Evolutionary conservation across 2,113 vertebrate genomes (phyloP).

Genomic region (Canis aureus): DNA sequence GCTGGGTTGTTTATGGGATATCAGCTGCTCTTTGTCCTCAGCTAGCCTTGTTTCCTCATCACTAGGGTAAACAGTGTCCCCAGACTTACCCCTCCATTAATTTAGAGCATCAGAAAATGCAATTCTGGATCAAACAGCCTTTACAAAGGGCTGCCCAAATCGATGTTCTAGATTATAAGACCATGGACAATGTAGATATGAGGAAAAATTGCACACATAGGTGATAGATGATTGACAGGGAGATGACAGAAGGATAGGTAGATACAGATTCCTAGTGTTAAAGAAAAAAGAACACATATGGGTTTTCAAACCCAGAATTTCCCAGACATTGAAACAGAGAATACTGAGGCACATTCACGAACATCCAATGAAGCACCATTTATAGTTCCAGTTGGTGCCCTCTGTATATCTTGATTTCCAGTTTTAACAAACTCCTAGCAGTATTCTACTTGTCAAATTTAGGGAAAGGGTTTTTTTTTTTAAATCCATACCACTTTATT

Average conservation of each 20-base stretch:
- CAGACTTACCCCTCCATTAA: not conserved
- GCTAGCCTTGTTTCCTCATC: too few species aligned
- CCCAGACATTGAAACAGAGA: not conserved
- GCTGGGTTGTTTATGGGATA: too few species aligned
- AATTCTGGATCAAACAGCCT: not conserved
- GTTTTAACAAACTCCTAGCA: constrained; percentile 9
- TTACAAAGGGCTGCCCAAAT: constrained; percentile 12
- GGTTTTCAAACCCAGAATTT: not conserved
- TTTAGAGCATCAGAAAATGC: not conserved
- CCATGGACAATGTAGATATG: not conserved
- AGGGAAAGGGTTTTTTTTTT: not conserved
- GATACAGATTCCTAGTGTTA: not conserved
- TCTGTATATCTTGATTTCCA: not conserved
- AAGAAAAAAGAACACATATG: not conserved
- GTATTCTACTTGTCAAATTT: constrained; percentile 26
- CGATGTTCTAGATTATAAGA: not conserved
- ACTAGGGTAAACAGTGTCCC: not conserved
- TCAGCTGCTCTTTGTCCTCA: too few species aligned
- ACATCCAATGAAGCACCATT: not conserved
- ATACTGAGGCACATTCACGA: not conserved
- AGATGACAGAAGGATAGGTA: not conserved
- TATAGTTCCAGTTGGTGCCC: not conserved
- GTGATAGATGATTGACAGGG: not conserved
- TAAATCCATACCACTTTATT: too few species aligned
- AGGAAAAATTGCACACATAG: not conserved